Evolutionary conservation across 2,113 vertebrate species (phyloP), one percentile per base, ranked within the genome.

Genomic region (Acanthisitta chloris): DNA sequence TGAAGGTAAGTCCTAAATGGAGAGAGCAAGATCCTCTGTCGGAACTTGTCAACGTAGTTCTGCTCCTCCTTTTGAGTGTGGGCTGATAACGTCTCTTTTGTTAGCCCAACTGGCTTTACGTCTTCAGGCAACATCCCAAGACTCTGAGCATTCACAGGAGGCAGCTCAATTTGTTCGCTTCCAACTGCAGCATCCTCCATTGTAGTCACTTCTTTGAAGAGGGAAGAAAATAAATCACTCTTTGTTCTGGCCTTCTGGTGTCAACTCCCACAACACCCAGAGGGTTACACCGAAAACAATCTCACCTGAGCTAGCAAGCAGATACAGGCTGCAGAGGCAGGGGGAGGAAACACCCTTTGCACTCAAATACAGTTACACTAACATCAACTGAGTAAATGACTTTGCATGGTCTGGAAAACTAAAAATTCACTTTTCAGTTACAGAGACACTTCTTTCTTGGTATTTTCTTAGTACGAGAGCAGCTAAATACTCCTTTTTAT

Each of bases 41-140:
- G 97, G 94, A 99, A 99, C 21, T 97, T 97, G 90, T 99, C 98
- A n/a, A 99, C 98, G 0, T 99, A 99, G 73, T 98, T 98, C 93
- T 98, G 98, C 80, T 99, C 99, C 74, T 99, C 99, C 81, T 98
- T 99, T 91, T 99, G 98, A 1, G 98, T 99, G 96, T 99, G 99
- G 33, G 98, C 99, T 3, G 98, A 99, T 61, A 99, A 94, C 0
- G 98, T 98, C 82, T 99, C 98, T 67, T 98, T 99, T 8, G 99
- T 99, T 43, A 99, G 98, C 28, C 99, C 99, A 24, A 98, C 59
- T 18, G 97, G 96, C 61, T 90, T 96, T 28, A 97, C 92, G 52
- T 98, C 98, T 66, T 98, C 98, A 5, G 94, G 29, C 5, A 97
- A 23, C 23, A 94, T n/a, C 1, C 92, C 48, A 28, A 84, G 79